Percentiles rank a stretch among this genome's conserved stretches.
Evolutionary conservation across 2,797 vertebrate genomes (phyloP).

Genomic region (Pantherophis vulpinus): DNA sequence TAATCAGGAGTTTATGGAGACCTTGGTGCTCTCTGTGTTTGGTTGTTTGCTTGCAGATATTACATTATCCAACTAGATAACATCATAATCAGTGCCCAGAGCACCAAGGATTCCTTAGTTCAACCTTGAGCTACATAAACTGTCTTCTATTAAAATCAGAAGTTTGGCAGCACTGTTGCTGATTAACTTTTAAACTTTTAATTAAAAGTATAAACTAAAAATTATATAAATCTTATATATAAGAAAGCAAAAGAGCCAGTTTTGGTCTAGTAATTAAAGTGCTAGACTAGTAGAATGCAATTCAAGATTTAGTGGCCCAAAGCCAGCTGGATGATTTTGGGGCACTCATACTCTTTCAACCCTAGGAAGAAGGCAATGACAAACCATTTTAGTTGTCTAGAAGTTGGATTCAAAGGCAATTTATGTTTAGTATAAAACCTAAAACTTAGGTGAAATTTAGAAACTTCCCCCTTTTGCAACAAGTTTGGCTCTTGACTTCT

Average conservation of each 20-base stretch:
- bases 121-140: background rate
- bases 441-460: background rate
- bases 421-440: background rate
- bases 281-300: background rate
- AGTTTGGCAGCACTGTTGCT: background rate
- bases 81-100: background rate
- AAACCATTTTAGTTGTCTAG: background rate
- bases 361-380: background rate
- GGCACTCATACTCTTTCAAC: background rate
- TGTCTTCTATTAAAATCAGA: background rate
- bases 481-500: background rate
- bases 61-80: background rate
- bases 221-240: too few relatives aligned
- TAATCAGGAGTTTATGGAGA: background rate
- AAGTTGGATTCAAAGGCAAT: background rate
- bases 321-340: background rate
- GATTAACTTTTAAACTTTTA: background rate
- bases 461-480: background rate
- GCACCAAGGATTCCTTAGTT: background rate
- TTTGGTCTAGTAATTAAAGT: background rate
- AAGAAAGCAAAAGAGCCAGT: background rate
- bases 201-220: too few relatives aligned
- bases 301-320: background rate
- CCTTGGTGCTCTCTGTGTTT: background rate
- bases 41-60: background rate